A percentile compares a stretch with the other conserved stretches of the same genome.
phyloP scores from a whole-genome alignment of 2,888 invertebrate genomes.

The Cremastobaeus sp. region DNA sequence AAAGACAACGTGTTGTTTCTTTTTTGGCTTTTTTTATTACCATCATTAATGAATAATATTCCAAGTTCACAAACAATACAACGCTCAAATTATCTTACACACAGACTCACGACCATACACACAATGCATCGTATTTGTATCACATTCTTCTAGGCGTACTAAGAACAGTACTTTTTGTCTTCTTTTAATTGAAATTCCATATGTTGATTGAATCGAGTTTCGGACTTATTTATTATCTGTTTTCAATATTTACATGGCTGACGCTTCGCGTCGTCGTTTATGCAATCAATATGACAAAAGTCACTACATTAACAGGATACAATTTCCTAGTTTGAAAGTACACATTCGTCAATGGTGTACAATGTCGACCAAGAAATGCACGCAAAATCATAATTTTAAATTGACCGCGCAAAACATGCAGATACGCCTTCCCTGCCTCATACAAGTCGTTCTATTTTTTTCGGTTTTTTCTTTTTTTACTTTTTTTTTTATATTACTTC shows the following conservation, averaged over 20 bases:
- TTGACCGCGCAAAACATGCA: no score
- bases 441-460: background rate
- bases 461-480: background rate
- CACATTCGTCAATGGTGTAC: constrained; percentile 7
- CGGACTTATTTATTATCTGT: constrained; percentile 13
- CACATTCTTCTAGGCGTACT: constrained; percentile 58
- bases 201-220: constrained; percentile 8
- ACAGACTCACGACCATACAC: constrained; percentile 63
- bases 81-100: constrained; percentile 72
- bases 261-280: constrained; percentile 25
- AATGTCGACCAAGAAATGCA: constrained; percentile 30
- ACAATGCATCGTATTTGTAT: constrained; percentile 46
- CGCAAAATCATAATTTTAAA: constrained; percentile 25
- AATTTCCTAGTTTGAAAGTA: background rate
- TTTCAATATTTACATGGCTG: constrained; percentile 46
- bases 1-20: constrained; percentile 9
- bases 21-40: constrained; percentile 35
- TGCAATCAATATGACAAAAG: constrained; percentile 27
- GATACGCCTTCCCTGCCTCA: background rate
- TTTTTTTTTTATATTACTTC: background rate
- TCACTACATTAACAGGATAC: constrained; percentile 11
- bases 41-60: constrained; percentile 65
- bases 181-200: background rate
- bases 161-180: constrained; percentile 26
- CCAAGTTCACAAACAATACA: constrained; percentile 76